These are phyloP conservation scores for Ricordea florida DNA, from an alignment of 92 coral and sea anemone genomes.

Conservation along the genomic window DNA sequence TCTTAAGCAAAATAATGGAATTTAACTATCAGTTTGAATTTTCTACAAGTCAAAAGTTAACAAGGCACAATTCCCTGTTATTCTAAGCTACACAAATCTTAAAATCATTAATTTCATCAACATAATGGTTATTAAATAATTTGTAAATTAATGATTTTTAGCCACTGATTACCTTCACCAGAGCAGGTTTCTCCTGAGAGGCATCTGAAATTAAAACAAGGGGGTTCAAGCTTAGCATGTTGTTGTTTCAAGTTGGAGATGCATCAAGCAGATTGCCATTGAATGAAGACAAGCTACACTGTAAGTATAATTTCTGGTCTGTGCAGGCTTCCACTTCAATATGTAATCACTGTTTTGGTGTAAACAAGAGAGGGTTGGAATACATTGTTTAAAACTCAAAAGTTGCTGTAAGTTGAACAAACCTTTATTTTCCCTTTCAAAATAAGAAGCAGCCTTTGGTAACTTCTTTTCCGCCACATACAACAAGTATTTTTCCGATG, in stretches of 20 bases:
- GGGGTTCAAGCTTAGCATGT: too few relatives aligned
- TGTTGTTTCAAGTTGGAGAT: too few relatives aligned
- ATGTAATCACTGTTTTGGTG: too few relatives aligned
- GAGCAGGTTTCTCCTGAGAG: slow-evolving; percentile 6
- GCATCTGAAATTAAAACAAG: neutral
- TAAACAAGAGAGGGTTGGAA: too few relatives aligned
- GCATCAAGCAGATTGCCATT: too few relatives aligned
- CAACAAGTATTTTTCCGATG: slow-evolving; percentile 78
- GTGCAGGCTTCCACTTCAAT: too few relatives aligned
- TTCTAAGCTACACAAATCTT: neutral
- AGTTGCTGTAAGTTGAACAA: neutral
- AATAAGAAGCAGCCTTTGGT: slow-evolving; percentile 76
- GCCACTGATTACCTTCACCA: slow-evolving; percentile 1
- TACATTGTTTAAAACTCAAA: neutral
- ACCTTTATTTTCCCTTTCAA: slow-evolving; percentile 55
- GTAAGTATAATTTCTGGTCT: too few relatives aligned
- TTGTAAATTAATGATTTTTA: neutral
- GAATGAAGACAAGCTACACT: too few relatives aligned
- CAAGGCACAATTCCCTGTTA: too few relatives aligned
- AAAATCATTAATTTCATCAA: neutral
- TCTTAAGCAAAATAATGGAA: too few relatives aligned
- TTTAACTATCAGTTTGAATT: too few relatives aligned
- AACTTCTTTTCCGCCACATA: slow-evolving; percentile 93
- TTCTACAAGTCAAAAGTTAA: too few relatives aligned
- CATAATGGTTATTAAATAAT: neutral